These are phyloP conservation scores for Esox masquinongy DNA, from an alignment of 2,797 vertebrate genomes.

Conservation along the genomic window DNA sequence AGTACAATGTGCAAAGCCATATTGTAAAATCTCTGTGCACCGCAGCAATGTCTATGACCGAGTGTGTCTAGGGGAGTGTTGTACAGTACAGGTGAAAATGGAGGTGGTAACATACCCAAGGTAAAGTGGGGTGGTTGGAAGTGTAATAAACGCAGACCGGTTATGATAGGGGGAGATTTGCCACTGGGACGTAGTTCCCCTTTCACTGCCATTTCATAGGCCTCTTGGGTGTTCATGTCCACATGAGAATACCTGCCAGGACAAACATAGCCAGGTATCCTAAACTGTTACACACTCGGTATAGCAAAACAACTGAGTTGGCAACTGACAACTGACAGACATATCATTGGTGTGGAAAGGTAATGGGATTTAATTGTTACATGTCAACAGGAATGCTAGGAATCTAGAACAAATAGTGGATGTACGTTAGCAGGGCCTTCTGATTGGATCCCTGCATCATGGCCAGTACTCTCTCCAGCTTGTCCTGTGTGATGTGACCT, in stretches of 20 bases:
- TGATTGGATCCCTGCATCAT: conserved; percentile 91
- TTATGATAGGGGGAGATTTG: conserved; percentile 86
- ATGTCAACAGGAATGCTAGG: neutral
- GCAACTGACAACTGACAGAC: neutral
- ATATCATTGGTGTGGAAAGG: neutral
- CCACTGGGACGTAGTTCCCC: conserved; percentile 84
- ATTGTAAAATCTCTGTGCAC: neutral
- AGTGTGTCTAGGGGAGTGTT: neutral
- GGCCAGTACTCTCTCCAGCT: conserved; percentile 85
- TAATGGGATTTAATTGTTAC: neutral
- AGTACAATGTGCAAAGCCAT: neutral
- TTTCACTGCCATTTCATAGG: conserved; percentile 87
- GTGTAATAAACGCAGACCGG: conserved; percentile 79
- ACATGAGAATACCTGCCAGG: conserved; percentile 82
- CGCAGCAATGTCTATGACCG: neutral
- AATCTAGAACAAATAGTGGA: conserved; percentile 9
- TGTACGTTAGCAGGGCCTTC: conserved; percentile 87
- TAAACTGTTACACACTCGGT: neutral
- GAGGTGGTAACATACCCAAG: conserved; percentile 75
- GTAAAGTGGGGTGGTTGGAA: conserved; percentile 88
- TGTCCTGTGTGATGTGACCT: conserved; percentile 91
- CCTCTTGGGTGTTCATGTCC: conserved; percentile 88
- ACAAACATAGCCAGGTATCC: neutral
- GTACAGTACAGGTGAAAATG: neutral
- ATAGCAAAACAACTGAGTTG: neutral